A percentile compares a stretch with the other conserved stretches of the same genome.
Evolutionary conservation across 2,113 vertebrate species (phyloP).

Genomic region (Amblyopsis rosae): DNA sequence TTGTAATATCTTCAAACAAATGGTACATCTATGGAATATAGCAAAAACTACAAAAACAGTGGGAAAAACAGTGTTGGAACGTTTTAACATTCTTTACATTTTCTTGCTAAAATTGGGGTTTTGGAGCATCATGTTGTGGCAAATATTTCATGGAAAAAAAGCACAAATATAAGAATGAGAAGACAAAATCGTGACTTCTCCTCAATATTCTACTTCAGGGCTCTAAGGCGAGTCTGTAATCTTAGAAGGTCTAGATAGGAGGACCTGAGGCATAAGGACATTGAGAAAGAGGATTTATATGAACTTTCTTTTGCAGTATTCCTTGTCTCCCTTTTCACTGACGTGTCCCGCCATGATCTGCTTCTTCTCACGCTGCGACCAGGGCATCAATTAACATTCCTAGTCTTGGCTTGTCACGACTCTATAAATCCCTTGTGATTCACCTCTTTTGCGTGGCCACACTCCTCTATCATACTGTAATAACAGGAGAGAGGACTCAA

Average conservation of each 20-base stretch:
- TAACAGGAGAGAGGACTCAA: constrained; percentile 27
- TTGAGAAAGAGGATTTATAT: constrained; percentile 24
- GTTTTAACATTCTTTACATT: constrained; percentile 71
- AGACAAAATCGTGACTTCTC: constrained; percentile 28
- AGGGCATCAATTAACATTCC: constrained; percentile 75
- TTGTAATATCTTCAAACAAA: too few species aligned
- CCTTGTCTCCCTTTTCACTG: constrained; percentile 28
- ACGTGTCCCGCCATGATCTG: constrained; percentile 43
- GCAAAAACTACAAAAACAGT: too few species aligned
- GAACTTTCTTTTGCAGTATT: constrained; percentile 24
- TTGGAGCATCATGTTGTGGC: constrained; percentile 61
- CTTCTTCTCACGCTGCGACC: constrained; percentile 55
- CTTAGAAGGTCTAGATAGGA: constrained; percentile 29
- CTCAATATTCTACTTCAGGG: constrained; percentile 6
- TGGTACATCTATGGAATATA: too few species aligned
- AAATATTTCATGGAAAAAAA: constrained; percentile 49
- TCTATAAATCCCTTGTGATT: constrained; percentile 65
- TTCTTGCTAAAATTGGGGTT: constrained; percentile 59
- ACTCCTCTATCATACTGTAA: constrained; percentile 53
- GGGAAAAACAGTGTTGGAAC: constrained; percentile 9
- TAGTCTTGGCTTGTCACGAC: constrained; percentile 58
- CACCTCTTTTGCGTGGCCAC: constrained; percentile 51
- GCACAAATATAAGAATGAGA: constrained; percentile 45
- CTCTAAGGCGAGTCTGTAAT: constrained; percentile 30
- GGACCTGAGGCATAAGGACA: background rate